These are phyloP conservation scores for Tyrannus savana DNA, from an alignment of 2,113 vertebrate genomes.

Conservation along the genomic window DNA sequence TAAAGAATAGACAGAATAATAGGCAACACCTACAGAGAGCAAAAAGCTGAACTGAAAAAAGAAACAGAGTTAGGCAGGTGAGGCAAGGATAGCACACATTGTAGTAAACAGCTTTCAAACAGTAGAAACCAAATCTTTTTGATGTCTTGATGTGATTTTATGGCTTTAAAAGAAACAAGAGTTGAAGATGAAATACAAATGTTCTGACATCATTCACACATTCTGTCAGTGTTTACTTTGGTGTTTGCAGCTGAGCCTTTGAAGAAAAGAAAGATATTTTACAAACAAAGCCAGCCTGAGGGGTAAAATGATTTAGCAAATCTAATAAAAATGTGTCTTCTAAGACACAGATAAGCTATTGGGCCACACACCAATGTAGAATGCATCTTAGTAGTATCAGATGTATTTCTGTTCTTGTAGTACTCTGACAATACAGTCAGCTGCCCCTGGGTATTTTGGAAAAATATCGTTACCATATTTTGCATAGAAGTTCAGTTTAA, in stretches of 20 bases:
- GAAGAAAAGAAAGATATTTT: not conserved
- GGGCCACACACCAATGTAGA: not conserved
- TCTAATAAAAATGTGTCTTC: not conserved
- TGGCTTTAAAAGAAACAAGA: not conserved
- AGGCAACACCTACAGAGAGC: not conserved
- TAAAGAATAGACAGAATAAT: not conserved
- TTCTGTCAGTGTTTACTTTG: not conserved
- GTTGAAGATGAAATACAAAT: not conserved
- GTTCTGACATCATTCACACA: not conserved
- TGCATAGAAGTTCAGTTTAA: not conserved
- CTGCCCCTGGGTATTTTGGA: not conserved
- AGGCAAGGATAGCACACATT: not conserved
- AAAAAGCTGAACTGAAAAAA: not conserved
- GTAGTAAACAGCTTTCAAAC: not conserved
- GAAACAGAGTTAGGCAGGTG: not conserved
- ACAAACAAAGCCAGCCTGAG: slow-evolving; percentile 1
- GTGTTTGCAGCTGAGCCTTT: not conserved
- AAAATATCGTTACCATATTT: slow-evolving; percentile 35
- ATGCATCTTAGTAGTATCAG: not conserved
- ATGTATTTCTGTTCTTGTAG: not conserved
- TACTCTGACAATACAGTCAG: not conserved
- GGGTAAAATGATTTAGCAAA: not conserved
- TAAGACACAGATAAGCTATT: slow-evolving; percentile 25
- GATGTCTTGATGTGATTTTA: not conserved
- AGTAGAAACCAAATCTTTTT: not conserved